Percentiles rank a stretch among this genome's conserved stretches.
Evolutionary conservation across 2,888 invertebrate genomes (phyloP).

Genomic region (Melipona bicolor): DNA sequence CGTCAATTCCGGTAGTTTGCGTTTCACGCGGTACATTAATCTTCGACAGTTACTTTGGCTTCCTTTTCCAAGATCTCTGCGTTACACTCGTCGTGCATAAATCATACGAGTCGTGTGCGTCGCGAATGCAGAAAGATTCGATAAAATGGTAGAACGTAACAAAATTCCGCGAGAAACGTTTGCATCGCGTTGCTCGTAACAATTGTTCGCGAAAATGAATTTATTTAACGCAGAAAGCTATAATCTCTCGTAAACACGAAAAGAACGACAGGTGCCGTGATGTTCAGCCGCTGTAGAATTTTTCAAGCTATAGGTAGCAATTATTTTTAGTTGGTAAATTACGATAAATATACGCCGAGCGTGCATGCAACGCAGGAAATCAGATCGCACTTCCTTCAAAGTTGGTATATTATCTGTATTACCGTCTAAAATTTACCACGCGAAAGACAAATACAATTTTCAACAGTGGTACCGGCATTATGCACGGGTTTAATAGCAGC

Average conservation of each 20-base stretch:
- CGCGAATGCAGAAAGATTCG: no score
- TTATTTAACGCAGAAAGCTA: background rate
- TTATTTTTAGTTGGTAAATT: background rate
- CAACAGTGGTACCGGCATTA: background rate
- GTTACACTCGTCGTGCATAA: no score
- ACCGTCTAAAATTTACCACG: conserved; percentile 11
- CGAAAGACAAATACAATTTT: conserved; percentile 13
- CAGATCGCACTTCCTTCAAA: conserved; percentile 9
- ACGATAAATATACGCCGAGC: background rate
- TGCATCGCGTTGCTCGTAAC: no score
- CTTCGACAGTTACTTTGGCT: no score
- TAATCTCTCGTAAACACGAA: background rate
- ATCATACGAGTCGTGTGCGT: no score
- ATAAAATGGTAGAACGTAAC: no score
- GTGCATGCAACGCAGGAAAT: background rate
- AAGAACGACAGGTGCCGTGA: background rate
- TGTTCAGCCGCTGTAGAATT: background rate
- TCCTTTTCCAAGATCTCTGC: no score
- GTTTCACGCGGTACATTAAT: no score
- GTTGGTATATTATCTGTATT: conserved; percentile 1
- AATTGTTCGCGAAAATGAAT: no score
- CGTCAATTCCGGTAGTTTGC: no score
- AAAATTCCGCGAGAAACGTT: no score
- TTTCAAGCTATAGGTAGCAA: background rate
- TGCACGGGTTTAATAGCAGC: conserved; percentile 1